Evolutionary conservation across 2,113 vertebrate species (phyloP).

Genomic region (rabbit (Oryctolagus cuniculus)): mOryCun1.1 NC_091433.1:108955501-108956000

Average conservation of each 20-base stretch:
- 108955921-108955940: neutral
- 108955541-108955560: no score
- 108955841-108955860: neutral
- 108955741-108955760: neutral
- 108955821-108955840: neutral
- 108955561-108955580: no score
- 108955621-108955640: no score
- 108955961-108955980: constrained; percentile 9
- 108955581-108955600: no score
- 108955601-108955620: no score
- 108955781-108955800: neutral
- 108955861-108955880: neutral
- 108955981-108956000: no score
- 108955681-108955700: no score
- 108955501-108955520: no score
- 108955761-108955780: neutral
- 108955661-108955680: no score
- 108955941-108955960: neutral
- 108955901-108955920: neutral
- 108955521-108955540: no score
- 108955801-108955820: neutral
- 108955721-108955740: neutral
- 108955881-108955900: constrained; percentile 14
- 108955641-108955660: no score
- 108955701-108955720: no score